phyloP scores from a whole-genome alignment of 2,113 vertebrate genomes.

The Sander lucioperca region DNA sequence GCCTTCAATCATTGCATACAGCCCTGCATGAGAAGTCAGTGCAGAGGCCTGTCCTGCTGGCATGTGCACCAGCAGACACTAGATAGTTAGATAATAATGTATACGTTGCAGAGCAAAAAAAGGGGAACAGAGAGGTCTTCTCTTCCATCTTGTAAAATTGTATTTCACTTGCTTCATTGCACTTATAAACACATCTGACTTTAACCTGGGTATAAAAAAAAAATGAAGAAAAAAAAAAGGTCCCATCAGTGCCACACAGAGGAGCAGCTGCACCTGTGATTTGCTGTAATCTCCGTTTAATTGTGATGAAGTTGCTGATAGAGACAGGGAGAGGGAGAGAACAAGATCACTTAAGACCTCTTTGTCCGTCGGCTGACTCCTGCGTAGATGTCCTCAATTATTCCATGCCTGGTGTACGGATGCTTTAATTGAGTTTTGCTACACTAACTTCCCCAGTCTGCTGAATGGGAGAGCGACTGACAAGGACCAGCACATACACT shows the following conservation, averaged over 20 bases:
- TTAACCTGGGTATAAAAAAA: background rate
- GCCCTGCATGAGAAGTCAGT: constrained; percentile 21
- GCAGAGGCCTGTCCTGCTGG: constrained; percentile 11
- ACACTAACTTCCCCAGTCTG: constrained; percentile 22
- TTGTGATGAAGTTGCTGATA: constrained; percentile 42
- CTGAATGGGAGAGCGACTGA: constrained; percentile 4
- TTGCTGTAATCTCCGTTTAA: constrained; percentile 47
- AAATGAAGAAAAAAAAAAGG: background rate
- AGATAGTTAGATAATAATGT: background rate
- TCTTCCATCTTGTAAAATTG: constrained; percentile 1
- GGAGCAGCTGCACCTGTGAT: constrained; percentile 50
- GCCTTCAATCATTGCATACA: constrained; percentile 51
- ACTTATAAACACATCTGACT: constrained; percentile 36
- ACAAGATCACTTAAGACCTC: constrained; percentile 65
- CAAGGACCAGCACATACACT: background rate
- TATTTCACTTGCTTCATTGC: constrained; percentile 26
- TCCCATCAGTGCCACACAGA: constrained; percentile 9
- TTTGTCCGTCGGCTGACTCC: constrained; percentile 53
- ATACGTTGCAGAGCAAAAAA: background rate
- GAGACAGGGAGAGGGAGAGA: constrained; percentile 35
- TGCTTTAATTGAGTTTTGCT: constrained; percentile 61
- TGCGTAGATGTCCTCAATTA: constrained; percentile 26
- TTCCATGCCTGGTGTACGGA: constrained; percentile 18
- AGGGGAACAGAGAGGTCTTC: background rate
- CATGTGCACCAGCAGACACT: background rate